Evolutionary conservation across 2,797 vertebrate genomes (phyloP), one percentile per base, ranked within the genome.

Genomic region (Danio aesculapii): DNA sequence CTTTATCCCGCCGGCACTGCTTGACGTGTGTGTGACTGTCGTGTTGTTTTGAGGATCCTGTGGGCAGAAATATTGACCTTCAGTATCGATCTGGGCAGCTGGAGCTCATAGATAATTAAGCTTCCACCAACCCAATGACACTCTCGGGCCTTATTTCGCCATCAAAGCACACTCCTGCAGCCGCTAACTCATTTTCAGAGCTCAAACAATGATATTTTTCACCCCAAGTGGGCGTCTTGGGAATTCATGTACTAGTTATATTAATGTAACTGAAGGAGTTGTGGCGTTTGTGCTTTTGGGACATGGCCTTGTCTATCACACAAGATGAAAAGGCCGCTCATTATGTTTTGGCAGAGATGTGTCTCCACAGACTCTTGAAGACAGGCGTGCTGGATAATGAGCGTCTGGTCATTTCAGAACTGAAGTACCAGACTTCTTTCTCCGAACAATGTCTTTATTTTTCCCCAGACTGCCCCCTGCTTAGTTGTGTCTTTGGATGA

Each of bases 21-120:
- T 74, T 84, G 81, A 86, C 64, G 30, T 69, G 78, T 75, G 58
- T 87, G 83, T 80, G 84, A 81, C 71, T 81, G 55, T 82, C 69
- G 62, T 55, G 39, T 74, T 76, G 81, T 80, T 82, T 66, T 55
- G 83, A 72, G 78, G 76, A 79, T 82, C 67, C 49, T 21, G 52
- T 49, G 14, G 71, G 69, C 67, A 67, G 46, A 75, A 41, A 81
- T 83, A 84, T 83, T 82, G 84, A 84, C 85, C 71, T 82, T 85
- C 59, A 21, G 2, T 64, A 86, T 88, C 76, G 83, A 88, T 80
- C 82, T 75, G 81, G 69, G 62, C 66, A 79, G 53, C 76, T 84
- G 75, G 82, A 84, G 83, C 84, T 79, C 80, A 82, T 9, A 57
- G 73, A 85, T 86, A 84, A 84, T 86, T 87, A 85, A 87, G 81